Evolutionary conservation across 2,888 invertebrate species (phyloP).

Genomic region (Andrena haemorrhoa): DNA sequence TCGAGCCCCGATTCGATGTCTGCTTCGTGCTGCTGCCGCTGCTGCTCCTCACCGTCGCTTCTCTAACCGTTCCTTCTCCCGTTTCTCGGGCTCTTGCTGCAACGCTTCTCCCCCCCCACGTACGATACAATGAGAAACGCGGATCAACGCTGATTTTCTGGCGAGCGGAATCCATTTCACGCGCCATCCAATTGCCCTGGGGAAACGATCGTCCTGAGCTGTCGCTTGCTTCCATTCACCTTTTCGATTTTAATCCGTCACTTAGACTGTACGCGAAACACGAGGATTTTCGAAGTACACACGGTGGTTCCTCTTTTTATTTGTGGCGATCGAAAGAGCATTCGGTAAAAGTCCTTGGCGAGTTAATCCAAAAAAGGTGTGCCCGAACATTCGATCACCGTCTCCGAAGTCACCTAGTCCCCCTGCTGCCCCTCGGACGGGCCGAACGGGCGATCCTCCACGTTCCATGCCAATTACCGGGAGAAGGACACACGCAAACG

Average conservation of each 20-base stretch:
- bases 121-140: slow-evolving; percentile 17
- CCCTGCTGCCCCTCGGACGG: not conserved
- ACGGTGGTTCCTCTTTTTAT: too few species aligned
- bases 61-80: slow-evolving; percentile 31
- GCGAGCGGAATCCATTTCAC: slow-evolving; percentile 2
- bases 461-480: slow-evolving; percentile 22
- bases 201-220: not conserved
- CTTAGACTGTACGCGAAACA: too few species aligned
- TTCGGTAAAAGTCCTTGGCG: too few species aligned
- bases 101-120: not conserved
- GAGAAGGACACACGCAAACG: not conserved
- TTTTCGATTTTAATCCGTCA: too few species aligned
- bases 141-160: slow-evolving; percentile 14
- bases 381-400: too few species aligned
- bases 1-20: slow-evolving; percentile 52
- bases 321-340: too few species aligned
- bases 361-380: too few species aligned
- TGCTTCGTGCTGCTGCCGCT: slow-evolving; percentile 37
- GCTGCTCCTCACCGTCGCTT: slow-evolving; percentile 10
- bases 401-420: slow-evolving; percentile 3
- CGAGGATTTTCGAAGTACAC: too few species aligned
- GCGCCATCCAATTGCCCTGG: not conserved
- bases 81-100: not conserved
- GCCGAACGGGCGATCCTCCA: not conserved
- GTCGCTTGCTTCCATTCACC: too few species aligned